Conservation (phyloP, 2,888 invertebrate species). For the Taphrorychus bicolor region DNA sequence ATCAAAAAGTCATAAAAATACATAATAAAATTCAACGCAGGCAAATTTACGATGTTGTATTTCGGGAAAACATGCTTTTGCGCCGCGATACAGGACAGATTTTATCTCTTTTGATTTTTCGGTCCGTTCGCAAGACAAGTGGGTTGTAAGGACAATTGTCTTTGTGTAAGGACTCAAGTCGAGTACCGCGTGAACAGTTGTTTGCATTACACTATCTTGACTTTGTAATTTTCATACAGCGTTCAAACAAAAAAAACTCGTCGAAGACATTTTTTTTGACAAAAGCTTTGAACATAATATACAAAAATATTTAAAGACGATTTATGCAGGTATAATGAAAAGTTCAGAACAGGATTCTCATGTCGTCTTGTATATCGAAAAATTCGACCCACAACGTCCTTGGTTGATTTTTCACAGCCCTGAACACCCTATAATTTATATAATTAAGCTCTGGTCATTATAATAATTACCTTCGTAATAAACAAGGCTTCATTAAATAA, state of each 20-base stretch:
- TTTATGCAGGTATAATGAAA: too few species aligned
- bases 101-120: constrained; percentile 35
- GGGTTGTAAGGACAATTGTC: constrained; percentile 22
- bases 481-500: constrained; percentile 35
- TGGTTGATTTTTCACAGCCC: constrained; percentile 13
- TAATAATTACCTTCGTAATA: constrained; percentile 28
- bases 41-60: constrained; percentile 38
- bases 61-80: constrained; percentile 30
- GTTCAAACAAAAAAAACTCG: too few species aligned
- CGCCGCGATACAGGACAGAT: constrained; percentile 33
- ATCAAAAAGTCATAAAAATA: constrained; percentile 40
- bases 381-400: too few species aligned
- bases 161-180: too few species aligned
- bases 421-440: constrained; percentile 10
- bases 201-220: too few species aligned
- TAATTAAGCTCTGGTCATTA: constrained; percentile 25
- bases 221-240: too few species aligned
- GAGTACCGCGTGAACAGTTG: neutral
- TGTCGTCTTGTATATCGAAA: too few species aligned
- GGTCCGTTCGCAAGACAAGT: constrained; percentile 20
- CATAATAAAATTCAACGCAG: constrained; percentile 40
- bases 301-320: too few species aligned
- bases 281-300: too few species aligned
- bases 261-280: too few species aligned
- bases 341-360: neutral